Base-by-base conservation (phyloP, 1,140 invertebrate species). In the Stenopsyche tienmushanensis region DNA sequence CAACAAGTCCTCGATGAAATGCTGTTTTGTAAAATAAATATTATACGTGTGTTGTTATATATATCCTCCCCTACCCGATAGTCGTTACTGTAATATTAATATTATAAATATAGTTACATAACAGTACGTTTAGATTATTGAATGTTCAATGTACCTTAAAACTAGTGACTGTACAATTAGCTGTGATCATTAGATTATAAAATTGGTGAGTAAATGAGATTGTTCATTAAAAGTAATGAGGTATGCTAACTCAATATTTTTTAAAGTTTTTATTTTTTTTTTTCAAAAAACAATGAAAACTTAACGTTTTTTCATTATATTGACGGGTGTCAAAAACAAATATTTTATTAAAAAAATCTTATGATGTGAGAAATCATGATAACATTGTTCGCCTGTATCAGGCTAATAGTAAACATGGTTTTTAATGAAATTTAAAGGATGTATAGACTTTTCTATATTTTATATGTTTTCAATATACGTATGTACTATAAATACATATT, bases 161-260 rank as follows among this genome's bases (percentile, higher is more conserved):
- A 66, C 52, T 71, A 71, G 69, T 71, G 69, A 71, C 69, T 71
- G 69, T 71, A 64, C 23, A 59, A 58, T 71, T 71, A 71, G 69
- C 69, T 71, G 69, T 71, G 69, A 71, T 71, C 58, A 65, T 63
- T 62, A 59, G 34, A 42, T 54, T 58, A 65, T 49, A 65, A 60
- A 59, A 42, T 53, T 29, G 15, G 47, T 39, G 41, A 34, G 26
- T 44, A 66, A 52, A 63, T 44, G 57, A 47, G 57, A 47, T 60
- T 60, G 41, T 60, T 34, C 29, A 7, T 34, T 7, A 34, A 34
- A 34, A n/a, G n/a, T n/a, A n/a, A n/a, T n/a, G n/a, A n/a, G n/a
- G n/a, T n/a, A n/a, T n/a, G n/a, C n/a, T n/a, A n/a, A n/a, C n/a
- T n/a, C n/a, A n/a, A n/a, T n/a, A n/a, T n/a, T n/a, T n/a, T n/a